Evolutionary conservation across 2,113 vertebrate species (phyloP), one percentile per base, ranked within the genome.

Genomic region (Callipepla californica): DNA sequence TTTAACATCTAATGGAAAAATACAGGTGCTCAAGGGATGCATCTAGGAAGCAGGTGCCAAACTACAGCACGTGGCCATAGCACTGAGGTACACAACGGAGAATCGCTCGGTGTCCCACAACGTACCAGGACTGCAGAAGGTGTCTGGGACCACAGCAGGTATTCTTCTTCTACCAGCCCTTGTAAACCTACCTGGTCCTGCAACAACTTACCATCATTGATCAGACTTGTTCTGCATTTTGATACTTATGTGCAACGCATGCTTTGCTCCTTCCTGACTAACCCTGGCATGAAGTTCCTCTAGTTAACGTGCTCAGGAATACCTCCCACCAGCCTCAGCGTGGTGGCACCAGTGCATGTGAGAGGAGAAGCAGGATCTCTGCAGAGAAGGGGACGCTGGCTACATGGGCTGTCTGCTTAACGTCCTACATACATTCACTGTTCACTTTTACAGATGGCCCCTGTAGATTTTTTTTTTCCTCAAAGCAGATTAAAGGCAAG

Each of bases 401-500:
- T 80, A 76, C 61, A 32, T 2, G 6, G 89, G 75, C 85, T 85
- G 13, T 58, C 87, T 84, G 58, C 83, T 92, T 50, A 22, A 57
- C 10, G 26, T 69, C 67, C 44, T 47, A 45, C 40, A 13, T 73
- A 45, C 32, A 28, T 7, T 51, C n/a, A 42, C 61, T 51, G 70
- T 57, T 90, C 44, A 26, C 85, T 84, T 85, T 80, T 36, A 89
- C 53, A 77, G 45, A 34, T n/a, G 28, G 17, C 74, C 80, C 67
- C 34, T 30, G 65, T 12, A 93, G 40, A 32, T 44, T 95, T 93
- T 74, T 53, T 66, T 63, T 93, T 96, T 92, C 75, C 44, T 67
- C 45, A 79, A 83, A 97, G 85, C 91, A 93, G 96, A 92, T 91
- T 81, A 93, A 95, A 0, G 17, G 57, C 92, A 96, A 95, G 92